These are phyloP conservation scores for Sceliomorpha sp. DNA, from an alignment of 2,888 invertebrate genomes.

Conservation along the genomic window DNA sequence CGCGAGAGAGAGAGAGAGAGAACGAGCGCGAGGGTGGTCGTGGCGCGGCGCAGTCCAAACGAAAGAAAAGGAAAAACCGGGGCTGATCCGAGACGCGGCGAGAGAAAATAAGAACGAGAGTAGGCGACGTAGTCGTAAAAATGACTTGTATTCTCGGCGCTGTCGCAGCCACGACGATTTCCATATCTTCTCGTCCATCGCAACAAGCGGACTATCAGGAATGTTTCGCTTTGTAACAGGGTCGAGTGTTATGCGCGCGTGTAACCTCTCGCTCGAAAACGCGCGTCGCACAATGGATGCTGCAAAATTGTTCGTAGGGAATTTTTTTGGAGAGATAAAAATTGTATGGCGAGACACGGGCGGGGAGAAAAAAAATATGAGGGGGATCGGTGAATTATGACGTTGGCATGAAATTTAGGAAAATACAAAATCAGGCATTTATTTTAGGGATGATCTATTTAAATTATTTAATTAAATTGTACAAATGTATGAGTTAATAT, in stretches of 20 bases:
- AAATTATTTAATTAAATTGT: too few species aligned
- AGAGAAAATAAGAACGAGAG: constrained; percentile 33
- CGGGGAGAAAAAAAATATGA: too few species aligned
- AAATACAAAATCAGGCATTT: too few species aligned
- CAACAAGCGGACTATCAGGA: constrained; percentile 53
- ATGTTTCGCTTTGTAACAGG: constrained; percentile 55
- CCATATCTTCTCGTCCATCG: constrained; percentile 57
- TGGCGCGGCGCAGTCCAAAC: constrained; percentile 14
- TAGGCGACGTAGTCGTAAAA: constrained; percentile 49
- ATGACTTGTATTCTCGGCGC: constrained; percentile 50
- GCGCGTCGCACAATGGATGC: constrained; percentile 47
- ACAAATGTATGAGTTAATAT: too few species aligned
- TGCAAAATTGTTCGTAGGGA: constrained; percentile 47
- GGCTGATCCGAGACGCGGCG: constrained; percentile 27
- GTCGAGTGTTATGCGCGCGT: constrained; percentile 51
- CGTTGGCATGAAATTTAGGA: too few species aligned
- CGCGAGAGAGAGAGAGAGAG: too few species aligned
- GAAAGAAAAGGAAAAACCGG: constrained; percentile 26
- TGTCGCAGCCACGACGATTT: constrained; percentile 51
- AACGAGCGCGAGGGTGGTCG: constrained; percentile 21
- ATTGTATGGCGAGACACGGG: too few species aligned
- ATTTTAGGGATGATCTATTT: too few species aligned
- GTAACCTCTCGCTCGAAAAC: constrained; percentile 44
- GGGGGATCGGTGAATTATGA: too few species aligned
- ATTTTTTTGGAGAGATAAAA: too few species aligned